phyloP scores from a whole-genome alignment of 2,113 vertebrate species.

The Equus przewalskii region DNA sequence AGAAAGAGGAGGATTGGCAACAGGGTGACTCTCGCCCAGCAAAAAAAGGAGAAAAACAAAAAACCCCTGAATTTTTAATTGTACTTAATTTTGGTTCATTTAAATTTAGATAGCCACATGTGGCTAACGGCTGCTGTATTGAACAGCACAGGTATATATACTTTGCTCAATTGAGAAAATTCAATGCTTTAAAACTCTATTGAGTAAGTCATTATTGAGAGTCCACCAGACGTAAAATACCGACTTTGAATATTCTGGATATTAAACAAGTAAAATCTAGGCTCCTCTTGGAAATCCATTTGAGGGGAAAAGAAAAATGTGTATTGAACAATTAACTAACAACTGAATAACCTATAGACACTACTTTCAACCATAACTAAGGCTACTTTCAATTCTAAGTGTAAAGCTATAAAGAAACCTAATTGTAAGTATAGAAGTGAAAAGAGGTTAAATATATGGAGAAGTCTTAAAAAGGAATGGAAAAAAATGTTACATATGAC shows the following conservation, averaged over 20 bases:
- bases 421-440: neutral
- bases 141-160: neutral
- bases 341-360: conserved; percentile 15
- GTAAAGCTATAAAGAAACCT: conserved; percentile 38
- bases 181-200: neutral
- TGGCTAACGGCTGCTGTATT: conserved; percentile 7
- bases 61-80: neutral
- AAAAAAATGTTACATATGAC: conserved; percentile 37
- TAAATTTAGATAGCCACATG: conserved; percentile 35
- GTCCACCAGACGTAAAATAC: neutral
- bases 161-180: conserved; percentile 36
- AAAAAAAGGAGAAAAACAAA: too few species aligned
- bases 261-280: neutral
- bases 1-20: too few species aligned
- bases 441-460: neutral
- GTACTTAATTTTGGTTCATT: conserved; percentile 22
- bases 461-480: conserved; percentile 2
- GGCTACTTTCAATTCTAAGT: neutral
- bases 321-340: neutral
- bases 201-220: neutral
- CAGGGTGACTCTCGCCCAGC: too few species aligned
- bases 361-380: neutral
- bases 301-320: conserved; percentile 23
- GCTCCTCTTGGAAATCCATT: conserved; percentile 18
- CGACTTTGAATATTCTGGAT: neutral